Conservation (phyloP, 1,140 invertebrate genomes). For the Subanguina moxae region DNA sequence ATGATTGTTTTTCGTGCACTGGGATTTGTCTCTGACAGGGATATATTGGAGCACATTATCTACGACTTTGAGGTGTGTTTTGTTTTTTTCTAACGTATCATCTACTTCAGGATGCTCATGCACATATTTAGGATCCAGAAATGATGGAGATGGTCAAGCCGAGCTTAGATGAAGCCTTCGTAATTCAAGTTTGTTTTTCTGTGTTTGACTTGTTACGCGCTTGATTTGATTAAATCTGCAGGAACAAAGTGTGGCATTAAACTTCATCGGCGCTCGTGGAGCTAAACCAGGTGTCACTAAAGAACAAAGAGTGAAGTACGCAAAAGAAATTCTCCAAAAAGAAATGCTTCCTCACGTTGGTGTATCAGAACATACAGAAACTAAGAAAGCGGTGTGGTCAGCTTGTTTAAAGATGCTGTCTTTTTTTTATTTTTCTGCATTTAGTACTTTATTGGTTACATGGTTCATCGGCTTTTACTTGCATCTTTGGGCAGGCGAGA, state of each 20-base stretch:
- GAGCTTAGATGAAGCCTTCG: slow-evolving; percentile 96
- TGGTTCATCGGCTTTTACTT: slow-evolving; percentile 89
- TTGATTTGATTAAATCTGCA: background rate
- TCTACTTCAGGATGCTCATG: slow-evolving; percentile 23
- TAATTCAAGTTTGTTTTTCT: slow-evolving; percentile 66
- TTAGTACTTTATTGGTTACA: slow-evolving; percentile 70
- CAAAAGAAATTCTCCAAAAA: slow-evolving; percentile 95
- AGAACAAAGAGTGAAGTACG: slow-evolving; percentile 97
- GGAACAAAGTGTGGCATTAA: slow-evolving; percentile 94
- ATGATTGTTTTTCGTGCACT: slow-evolving; percentile 95
- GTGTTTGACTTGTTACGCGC: slow-evolving; percentile 63
- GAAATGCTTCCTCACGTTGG: slow-evolving; percentile 99
- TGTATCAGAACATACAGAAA: slow-evolving; percentile 97
- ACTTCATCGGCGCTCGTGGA: slow-evolving; percentile 93
- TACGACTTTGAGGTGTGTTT: slow-evolving; percentile 88
- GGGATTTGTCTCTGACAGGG: slow-evolving; percentile 95
- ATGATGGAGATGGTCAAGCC: slow-evolving; percentile 99
- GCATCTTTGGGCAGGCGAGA: slow-evolving; percentile 90
- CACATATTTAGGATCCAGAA: slow-evolving; percentile 70
- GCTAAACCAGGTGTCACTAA: slow-evolving; percentile 93
- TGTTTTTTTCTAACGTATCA: too few species aligned
- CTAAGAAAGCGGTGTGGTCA: slow-evolving; percentile 82
- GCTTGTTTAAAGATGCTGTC: too few species aligned
- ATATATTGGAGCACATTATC: slow-evolving; percentile 97
- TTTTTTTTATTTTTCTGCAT: background rate